Evolutionary conservation across 2,113 vertebrate species (phyloP), one percentile per base, ranked within the genome.

Genomic region (Malurus melanocephalus): DNA sequence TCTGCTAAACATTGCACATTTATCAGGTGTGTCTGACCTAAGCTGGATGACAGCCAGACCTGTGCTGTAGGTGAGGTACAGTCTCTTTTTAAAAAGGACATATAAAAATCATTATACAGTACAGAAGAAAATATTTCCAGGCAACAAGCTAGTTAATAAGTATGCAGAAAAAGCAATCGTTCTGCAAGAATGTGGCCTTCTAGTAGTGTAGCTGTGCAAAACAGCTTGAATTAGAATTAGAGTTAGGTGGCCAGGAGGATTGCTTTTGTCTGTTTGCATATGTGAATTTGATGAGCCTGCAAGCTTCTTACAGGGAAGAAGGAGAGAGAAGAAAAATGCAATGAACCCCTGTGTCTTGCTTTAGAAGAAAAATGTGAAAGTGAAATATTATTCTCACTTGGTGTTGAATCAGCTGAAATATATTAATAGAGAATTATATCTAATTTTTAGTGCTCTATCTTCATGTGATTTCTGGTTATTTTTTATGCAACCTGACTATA

Each of bases 201-300:
- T 89, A 91, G 69, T 80, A 84, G 46, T 17, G 40, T 61, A 85
- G 74, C 52, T 91, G 64, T 87, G 91, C 51, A 92, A 69, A 94
- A 27, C 75, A 67, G n/a, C 52, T 87, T 92, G 93, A 95, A 96
- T 94, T 88, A 92, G 78, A 96, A 95, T 90, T 79, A 92, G 78
- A 96, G 94, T 90, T 79, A 95, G 69, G 66, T 90, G 66, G 78
- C 77, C 17, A 1, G 52, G 43, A 94, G 86, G 77, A 90, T 82
- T 6, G 2, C 71, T 93, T 94, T 90, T 85, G 59, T 94, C 80
- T 95, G 68, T 75, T 93, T 88, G 74, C 78, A 80, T 85, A 82
- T 73, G 83, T 88, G 80, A 91, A 94, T 92, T 66, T 88, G 86
- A 93, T 92, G 78, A 94, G 40, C 43, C 67, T 91, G 85, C 62